Evolutionary conservation across 2,113 vertebrate species (phyloP), one percentile per base, ranked within the genome.

Genomic region (Beaufortia kweichowensis): DNA sequence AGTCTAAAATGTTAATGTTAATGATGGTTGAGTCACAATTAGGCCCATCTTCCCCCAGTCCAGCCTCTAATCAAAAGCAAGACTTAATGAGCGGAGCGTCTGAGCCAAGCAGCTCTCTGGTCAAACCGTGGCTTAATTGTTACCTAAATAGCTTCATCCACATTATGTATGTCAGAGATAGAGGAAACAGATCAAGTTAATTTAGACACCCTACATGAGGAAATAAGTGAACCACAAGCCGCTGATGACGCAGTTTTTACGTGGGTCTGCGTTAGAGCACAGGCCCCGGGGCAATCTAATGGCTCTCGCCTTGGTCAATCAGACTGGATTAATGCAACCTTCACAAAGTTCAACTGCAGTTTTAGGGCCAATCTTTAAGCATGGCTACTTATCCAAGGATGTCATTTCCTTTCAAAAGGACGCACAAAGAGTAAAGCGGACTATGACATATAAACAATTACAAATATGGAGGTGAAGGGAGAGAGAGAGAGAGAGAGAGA

Each of bases 1-100:
- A 82, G 80, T 86, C 82, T 70, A 57, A 86, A 87, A 85, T 78
- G 79, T 83, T 82, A 85, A 76, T 84, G 79, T 82, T 84, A 80
- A 86, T 84, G 85, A 85, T 70, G 84, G 83, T 80, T 90, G 86
- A 91, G 87, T 92, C 87, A 90, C 85, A 75, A 57, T 35, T 26
- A 63, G 24, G 8, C 64, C 15, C 74, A 21, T 68, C 48, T 8
- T 66, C 31, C 11, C 84, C n/a, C 75, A 67, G 66, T 79, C 77
- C 59, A 73, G 66, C 78, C 80, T 86, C 83, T 84, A 80, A 83
- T 74, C 83, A 84, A 75, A 85, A 84, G 56, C 76, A 82, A 77
- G 75, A 15, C 83, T 82, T 90, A 3, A 89, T 88, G 89, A 91
- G 86, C 83, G 83, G 78, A 1, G 85, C 78, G 84, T 88, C 85